Evolutionary conservation across 2,113 vertebrate species (phyloP), one percentile per base, ranked within the genome.

Genomic region (Sitta europaea): DNA sequence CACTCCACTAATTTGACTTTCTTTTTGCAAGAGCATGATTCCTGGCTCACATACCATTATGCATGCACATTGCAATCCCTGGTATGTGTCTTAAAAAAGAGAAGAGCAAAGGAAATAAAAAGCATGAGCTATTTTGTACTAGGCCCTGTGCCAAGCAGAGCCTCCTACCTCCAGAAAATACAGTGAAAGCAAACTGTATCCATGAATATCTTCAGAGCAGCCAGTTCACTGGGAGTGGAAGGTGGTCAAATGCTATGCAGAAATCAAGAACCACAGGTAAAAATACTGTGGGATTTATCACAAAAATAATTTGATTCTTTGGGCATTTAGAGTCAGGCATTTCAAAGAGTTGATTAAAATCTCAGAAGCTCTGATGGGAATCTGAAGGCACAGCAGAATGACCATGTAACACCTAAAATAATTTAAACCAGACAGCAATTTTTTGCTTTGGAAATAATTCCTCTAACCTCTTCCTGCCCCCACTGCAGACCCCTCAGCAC

Each of bases 401-500:
- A 55, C 38, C 10, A 0, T 7, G 8, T 47, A 55, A 58, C 57
- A 65, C 55, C 67, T 88, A 33, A 72, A 77, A 90, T 80, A 71
- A 76, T 86, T 94, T 81, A 92, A 73, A 63, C 59, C 0, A 13
- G 68, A 80, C 58, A 57, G 94, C 66, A 66, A 58, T 91, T 94
- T 88, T 95, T 90, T 90, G 66, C 94, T 92, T 86, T 85, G 88
- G 90, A 96, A 94, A 94, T 92, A 55, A 82, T 92, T 94, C 48
- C 51, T 71, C 7, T 92, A 92, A 89, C 88, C 86, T 96, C 92
- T 83, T 95, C 75, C 72, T 90, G 92, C 79, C 95, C 88, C 45
- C n/a, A 1, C 58, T 40, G 61, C 82, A 87, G 88, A 94, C 94
- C 92, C 86, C 75, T 88, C 94, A 2, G 3, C 93, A 84, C 40